Conservation (phyloP, 2,113 vertebrate genomes). For the Clarias macrocephalus region DNA sequence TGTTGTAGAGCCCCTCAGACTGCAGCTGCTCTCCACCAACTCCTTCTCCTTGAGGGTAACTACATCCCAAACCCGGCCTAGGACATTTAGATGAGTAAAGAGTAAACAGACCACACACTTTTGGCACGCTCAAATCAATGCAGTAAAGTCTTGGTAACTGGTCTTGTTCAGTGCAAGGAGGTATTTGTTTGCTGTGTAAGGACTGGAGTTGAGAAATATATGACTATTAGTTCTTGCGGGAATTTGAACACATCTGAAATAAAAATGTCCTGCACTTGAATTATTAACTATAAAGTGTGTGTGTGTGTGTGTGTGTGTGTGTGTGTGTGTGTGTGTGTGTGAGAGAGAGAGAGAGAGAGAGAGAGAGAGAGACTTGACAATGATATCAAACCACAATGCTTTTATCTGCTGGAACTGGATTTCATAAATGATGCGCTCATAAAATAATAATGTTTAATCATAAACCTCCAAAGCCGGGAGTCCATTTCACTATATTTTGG, state of each 20-base stretch:
- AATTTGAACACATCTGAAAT: background rate
- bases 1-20: conserved; percentile 79
- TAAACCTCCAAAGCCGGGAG: background rate
- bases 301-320: no score
- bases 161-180: background rate
- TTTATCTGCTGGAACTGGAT: background rate
- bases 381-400: background rate
- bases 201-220: background rate
- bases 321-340: background rate
- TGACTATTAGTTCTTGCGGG: background rate
- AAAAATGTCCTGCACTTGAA: background rate
- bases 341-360: background rate
- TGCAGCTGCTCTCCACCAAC: conserved; percentile 75
- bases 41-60: conserved; percentile 79
- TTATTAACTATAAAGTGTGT: conserved; percentile 42
- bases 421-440: background rate
- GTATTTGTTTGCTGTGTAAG: background rate
- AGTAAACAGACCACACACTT: background rate
- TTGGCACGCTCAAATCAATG: background rate
- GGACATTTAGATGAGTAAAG: conserved; percentile 24
- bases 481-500: background rate
- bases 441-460: conserved; percentile 1
- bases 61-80: conserved; percentile 82
- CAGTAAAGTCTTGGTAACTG: background rate
- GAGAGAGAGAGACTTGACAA: background rate